Conservation (phyloP, 2,888 invertebrate species). For the Calliphora vomitoria region DNA sequence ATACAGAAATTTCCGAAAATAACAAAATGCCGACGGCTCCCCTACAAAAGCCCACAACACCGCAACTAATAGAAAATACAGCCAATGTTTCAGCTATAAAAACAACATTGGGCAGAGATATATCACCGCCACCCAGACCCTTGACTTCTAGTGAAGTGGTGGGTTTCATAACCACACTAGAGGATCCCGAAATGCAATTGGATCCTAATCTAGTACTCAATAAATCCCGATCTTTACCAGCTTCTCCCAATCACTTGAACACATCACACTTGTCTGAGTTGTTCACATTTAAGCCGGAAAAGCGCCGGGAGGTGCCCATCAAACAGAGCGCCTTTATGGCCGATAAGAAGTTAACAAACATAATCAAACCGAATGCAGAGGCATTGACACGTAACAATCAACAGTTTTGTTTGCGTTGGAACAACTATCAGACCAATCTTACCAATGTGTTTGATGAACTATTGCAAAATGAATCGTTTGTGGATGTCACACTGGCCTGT, state of each 20-base stretch:
- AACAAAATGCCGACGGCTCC: constrained; percentile 46
- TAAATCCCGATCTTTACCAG: constrained; percentile 82
- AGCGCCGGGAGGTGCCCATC: constrained; percentile 19
- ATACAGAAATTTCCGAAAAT: constrained; percentile 8
- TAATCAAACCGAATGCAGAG: constrained; percentile 55
- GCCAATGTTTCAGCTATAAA: constrained; percentile 47
- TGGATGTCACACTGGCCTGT: constrained; percentile 96
- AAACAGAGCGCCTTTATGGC: constrained; percentile 24
- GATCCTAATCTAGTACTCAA: constrained; percentile 78
- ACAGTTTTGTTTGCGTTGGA: constrained; percentile 96
- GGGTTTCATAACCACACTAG: constrained; percentile 76
- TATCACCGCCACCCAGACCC: constrained; percentile 82
- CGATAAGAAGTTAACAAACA: constrained; percentile 33
- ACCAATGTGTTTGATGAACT: constrained; percentile 93
- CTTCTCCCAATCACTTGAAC: constrained; percentile 79
- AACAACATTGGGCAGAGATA: constrained; percentile 67
- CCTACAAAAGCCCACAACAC: constrained; percentile 68
- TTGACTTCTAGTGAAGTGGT: constrained; percentile 82
- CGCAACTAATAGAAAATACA: constrained; percentile 58
- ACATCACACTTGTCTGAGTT: constrained; percentile 76
- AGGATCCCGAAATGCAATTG: constrained; percentile 78
- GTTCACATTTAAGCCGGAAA: constrained; percentile 78
- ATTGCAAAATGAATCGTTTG: constrained; percentile 94
- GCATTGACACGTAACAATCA: constrained; percentile 83
- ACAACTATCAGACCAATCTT: constrained; percentile 95